A percentile compares a stretch with the other conserved stretches of the same genome.
These are phyloP conservation scores for Ostrea edulis DNA, from an alignment of 1,140 invertebrate genomes.

Conservation along the genomic window DNA sequence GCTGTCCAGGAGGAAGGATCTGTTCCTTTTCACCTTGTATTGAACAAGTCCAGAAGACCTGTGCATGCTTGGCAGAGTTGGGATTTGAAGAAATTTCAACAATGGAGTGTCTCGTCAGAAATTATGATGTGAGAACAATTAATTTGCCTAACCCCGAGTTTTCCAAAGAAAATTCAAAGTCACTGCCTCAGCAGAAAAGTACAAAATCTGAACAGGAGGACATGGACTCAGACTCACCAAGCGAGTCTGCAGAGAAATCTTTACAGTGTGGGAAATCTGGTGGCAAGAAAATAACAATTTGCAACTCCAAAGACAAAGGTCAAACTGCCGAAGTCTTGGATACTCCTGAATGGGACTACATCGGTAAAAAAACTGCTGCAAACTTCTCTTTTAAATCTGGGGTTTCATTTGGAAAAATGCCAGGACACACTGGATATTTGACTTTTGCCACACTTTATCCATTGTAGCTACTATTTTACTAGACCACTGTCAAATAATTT, in stretches of 20 bases:
- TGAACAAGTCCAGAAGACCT: slow-evolving; percentile 96
- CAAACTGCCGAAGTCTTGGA: background rate
- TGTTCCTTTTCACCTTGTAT: slow-evolving; percentile 99
- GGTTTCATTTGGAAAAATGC: slow-evolving; percentile 84
- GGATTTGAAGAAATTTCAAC: slow-evolving; percentile 93
- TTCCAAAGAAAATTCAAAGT: slow-evolving; percentile 49
- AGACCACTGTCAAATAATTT: too few relatives aligned
- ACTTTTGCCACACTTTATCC: slow-evolving; percentile 88
- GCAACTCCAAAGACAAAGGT: background rate
- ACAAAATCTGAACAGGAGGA: background rate
- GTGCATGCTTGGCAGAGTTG: slow-evolving; percentile 84
- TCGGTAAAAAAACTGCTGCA: slow-evolving; percentile 56
- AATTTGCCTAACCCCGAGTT: slow-evolving; percentile 82
- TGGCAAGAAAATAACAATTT: background rate
- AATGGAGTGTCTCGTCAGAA: slow-evolving; percentile 92
- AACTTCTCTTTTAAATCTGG: slow-evolving; percentile 83
- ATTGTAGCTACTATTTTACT: background rate
- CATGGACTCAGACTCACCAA: background rate
- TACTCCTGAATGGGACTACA: slow-evolving; percentile 57
- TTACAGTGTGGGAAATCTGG: background rate
- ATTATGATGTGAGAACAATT: slow-evolving; percentile 88
- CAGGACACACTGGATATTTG: slow-evolving; percentile 96
- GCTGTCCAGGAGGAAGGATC: slow-evolving; percentile 88
- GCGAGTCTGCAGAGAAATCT: background rate
- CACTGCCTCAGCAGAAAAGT: background rate